Base-by-base conservation (phyloP, 1,140 invertebrate species). In the Metopolophium dirhodum region DNA sequence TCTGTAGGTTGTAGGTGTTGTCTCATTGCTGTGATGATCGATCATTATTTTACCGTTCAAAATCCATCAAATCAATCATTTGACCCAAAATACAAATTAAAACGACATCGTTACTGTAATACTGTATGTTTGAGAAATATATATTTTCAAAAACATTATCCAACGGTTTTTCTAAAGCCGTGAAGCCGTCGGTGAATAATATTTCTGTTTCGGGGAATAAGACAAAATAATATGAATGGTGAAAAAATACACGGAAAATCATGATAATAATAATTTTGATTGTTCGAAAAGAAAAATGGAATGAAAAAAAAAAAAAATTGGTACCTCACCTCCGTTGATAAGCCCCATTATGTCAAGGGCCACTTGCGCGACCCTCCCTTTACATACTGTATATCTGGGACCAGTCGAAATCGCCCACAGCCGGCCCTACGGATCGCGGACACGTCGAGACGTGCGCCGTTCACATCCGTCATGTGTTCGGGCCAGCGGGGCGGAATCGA, bases 271-370 rank as follows among this genome's bases (percentile, higher is more conserved):
- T 0, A 54, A 54, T 22, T 54, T 54, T 2, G 0, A 0, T 2
- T 54, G 22, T 4, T 54, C 22, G 0, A 23, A 37, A 30, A 0
- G 26, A 47, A 30, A 30, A 23, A 45, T 23, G 7, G n/a, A 68
- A 37, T 49, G 45, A 45, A 47, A 23, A 47, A 77, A 47, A 23
- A 47, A 77, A 91, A 51, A 82, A 49, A 30, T 41, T 22, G 61
- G 9, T 26, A 37, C 68, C 91, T 91, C 91, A 8, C 77, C 49
- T 26, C 22, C 77, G 35, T 85, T 4, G 7, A 49, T 92, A 92
- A 92, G 91, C 91, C 91, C 91, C 91, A 92, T 92, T 92, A 23
- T 7, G 91, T 92, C 22, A 85, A 92, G 91, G 37, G 6, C 30
- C 47, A 7, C 90, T 35, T 68, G 77, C n/a, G n/a, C 9, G 8